Evolutionary conservation across 92 coral and sea anemone species (phyloP), one percentile per base, ranked within the genome.

Genomic region (Pocillopora grandis): DNA sequence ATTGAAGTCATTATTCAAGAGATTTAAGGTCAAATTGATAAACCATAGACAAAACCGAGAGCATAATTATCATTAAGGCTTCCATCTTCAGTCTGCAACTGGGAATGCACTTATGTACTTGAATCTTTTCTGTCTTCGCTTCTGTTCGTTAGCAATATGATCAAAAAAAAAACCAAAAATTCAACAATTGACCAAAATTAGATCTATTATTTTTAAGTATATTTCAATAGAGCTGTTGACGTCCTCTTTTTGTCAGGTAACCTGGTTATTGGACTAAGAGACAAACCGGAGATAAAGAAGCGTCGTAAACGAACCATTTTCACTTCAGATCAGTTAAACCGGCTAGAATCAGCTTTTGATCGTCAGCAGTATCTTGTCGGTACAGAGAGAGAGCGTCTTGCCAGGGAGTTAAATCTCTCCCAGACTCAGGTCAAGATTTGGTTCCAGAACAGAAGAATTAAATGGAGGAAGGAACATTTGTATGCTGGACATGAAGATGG

Each of bases 341-440:
- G 90, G 70, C 91, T 96, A 55, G 99, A 96, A 77, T 89, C 90
- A 55, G 99, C 95, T 55, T 96, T 96, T 62, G 97, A 96, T 12
- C 89, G 90, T 66, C 99, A 96, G 36, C 99, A 96, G 80, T 96
- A 96, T 65, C 87, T 96, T 19, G 98, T 96, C 2, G 99, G 99
- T 5, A 90, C 95, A 11, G 99, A 96, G 65, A 76, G 99, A 76
- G 98, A 96, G 63, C 94, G 93, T 19, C 88, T 94, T 33, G 98
- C 99, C 37, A 84, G 90, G 55, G 92, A 95, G 42, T 85, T 96
- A 42, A 90, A 84, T 85, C 92, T 96, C 72, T 87, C 98, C 4
- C 98, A 96, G 80, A 96, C 97, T 49, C 99, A 96, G 76, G 99
- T 96, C 58, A 96, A 96, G 84, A 96, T 96, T 58, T 96, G 99